Evolutionary conservation across 92 coral and sea anemone species (phyloP), one percentile per base, ranked within the genome.

Genomic region (Zoanthus sansibaricus): DNA sequence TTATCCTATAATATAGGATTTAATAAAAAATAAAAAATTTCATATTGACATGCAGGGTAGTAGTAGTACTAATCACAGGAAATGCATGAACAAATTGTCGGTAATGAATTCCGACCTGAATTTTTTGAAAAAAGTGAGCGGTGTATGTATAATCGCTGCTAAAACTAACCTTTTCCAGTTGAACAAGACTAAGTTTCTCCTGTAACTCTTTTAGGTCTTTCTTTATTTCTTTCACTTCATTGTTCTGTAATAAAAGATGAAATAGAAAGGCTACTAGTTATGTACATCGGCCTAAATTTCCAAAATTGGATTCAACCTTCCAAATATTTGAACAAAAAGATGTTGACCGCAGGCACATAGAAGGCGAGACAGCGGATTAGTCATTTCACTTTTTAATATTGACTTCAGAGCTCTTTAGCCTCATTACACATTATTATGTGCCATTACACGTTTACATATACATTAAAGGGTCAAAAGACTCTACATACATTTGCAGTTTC

Each of bases 221-320:
- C 77, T 89, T 88, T 15, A 77, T 55, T 51, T 84, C 89, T 62
- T 72, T 85, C 31, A 89, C 84, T 86, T 83, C 83, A 66, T 85
- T 89, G 52, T 48, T 78, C 92, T 89, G 31, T 6, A 66, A 46
- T 51, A 66, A 6, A 20, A 54, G 16, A 14, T 31, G 18, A 20
- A 66, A 6, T 62, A 12, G 21, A 21, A 20, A 20, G 8, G 0
- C 42, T 17, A 14, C 16, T 1, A n/a, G n/a, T 47, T 25, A 3
- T 37, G 42, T 37, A 37, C 2, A 37, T 37, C 42, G 42, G 42
- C 42, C 42, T 37, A 37, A 37, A 37, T 37, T 37, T 37, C 42
- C 42, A 37, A 37, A 37, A 37, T 4, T 37, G 42, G 42, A 37
- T 37, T 37, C 42, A 37, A 37, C 1, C 42, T 37, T 37, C 55